These are phyloP conservation scores for Tenthredo notha DNA, from an alignment of 2,888 invertebrate genomes.

Conservation along the genomic window DNA sequence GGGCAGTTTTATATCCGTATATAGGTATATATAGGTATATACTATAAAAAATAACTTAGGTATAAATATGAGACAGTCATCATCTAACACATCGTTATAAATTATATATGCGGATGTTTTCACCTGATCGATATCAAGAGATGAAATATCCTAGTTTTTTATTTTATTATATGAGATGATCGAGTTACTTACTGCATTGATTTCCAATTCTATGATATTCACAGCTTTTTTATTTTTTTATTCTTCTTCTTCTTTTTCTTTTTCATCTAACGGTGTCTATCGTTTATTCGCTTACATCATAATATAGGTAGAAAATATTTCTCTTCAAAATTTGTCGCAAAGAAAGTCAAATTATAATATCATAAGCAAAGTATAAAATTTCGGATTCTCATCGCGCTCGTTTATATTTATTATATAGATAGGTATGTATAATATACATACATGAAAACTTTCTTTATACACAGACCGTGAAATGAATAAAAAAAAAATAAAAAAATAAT, in stretches of 20 bases:
- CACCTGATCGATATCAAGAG: neutral
- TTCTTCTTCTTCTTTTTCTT: too few relatives aligned
- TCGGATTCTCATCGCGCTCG: neutral
- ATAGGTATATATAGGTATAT: neutral
- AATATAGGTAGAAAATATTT: neutral
- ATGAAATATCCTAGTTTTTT: neutral
- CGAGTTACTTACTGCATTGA: neutral
- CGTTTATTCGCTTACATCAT: neutral
- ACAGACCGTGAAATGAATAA: constrained; percentile 17
- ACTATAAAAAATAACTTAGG: too few relatives aligned
- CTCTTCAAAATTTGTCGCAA: neutral
- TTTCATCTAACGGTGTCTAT: neutral
- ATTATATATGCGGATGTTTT: constrained; percentile 18
- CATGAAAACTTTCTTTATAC: constrained; percentile 12
- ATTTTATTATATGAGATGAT: neutral
- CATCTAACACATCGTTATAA: neutral
- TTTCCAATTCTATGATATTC: neutral
- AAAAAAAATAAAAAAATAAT: too few relatives aligned
- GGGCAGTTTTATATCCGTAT: neutral
- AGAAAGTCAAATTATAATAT: constrained; percentile 1
- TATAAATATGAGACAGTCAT: neutral
- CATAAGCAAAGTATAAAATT: neutral
- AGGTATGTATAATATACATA: too few relatives aligned
- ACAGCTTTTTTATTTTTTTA: neutral
- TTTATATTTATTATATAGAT: neutral